Base-by-base conservation (phyloP, 2,113 vertebrate genomes). In the Nannobrachium achirus region DNA sequence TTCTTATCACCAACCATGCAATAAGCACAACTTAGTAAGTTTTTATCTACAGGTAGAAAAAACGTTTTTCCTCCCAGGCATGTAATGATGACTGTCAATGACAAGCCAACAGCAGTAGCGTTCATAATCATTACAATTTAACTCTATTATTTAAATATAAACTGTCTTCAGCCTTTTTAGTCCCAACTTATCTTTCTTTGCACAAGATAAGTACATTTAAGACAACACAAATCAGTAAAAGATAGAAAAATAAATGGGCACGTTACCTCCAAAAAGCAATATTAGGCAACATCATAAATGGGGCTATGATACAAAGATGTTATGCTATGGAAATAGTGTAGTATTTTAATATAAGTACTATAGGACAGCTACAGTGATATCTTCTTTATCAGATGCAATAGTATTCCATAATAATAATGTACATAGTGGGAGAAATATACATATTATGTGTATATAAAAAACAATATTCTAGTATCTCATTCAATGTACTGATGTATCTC, bases 201-300 rank as follows among this genome's bases (percentile, higher is more conserved):
- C 55, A 56, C 38, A 56, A 33, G 18, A 64, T 13, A 15, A 3
- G 49, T 16, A 18, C 18, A n/a, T 18, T 44, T 3, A 2, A 79
- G 74, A 60, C 71, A 44, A 63, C 18, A 73, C 75, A 76, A 52
- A 80, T 75, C 77, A 25, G 64, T 68, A 81, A 82, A 89, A 89
- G 56, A 78, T 89, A 91, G 66, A 93, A 92, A 93, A 92, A 92
- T 89, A 92, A 86, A 69, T 78, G 69, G 19, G 41, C 73, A 77
- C 80, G 56, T 84, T 73, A 50, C 56, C 71, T 19, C 58, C 71
- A 57, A 82, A 75, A 83, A 57, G 4, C 42, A 33, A 68, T 49
- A 56, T 25, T 57, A 69, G 71, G 73, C 69, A 65, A 72, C 13
- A 1, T 68, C 56, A 64, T 73, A 69, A 85, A 78, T 66, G 70